Evolutionary conservation across 2,113 vertebrate genomes (phyloP), one percentile per base, ranked within the genome.

Genomic region (Periophthalmodon schlosseri): DNA sequence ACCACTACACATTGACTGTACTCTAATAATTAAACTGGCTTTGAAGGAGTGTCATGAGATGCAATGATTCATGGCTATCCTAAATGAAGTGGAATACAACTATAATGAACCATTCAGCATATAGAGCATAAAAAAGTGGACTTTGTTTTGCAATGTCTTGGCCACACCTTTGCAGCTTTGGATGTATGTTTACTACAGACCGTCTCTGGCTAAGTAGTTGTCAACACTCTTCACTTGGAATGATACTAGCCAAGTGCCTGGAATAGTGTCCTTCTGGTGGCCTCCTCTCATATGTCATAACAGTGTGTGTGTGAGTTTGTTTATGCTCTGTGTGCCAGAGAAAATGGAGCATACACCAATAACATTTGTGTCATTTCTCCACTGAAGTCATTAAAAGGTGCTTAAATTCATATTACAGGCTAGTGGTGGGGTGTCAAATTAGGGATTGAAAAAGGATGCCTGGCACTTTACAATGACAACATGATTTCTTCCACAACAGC

Each of bases 251-350:
- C 75, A 70, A 89, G 84, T 81, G 86, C 81, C 72, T 84, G 74
- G 78, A 87, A 88, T 88, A 87, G 68, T 74, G 77, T 86, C 78
- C 78, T 39, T 15, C 72, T 81, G 76, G 73, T 71, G 57, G 23
- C 57, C 73, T 83, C 56, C 20, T 91, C 86, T 91, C 87, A 28
- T 82, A 71, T 90, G 74, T 87, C 86, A 89, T 80, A 88, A 84
- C 83, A 84, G 77, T 70, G 61, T 81, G 61, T 81, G 78, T 83
- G 74, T 74, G 79, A 66, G 69, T 79, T 68, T 83, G 65, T 79
- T 83, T 81, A 74, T 67, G 76, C 46, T 21, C 39, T 0, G 63
- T 28, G 16, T 76, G 49, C 72, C 75, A 77, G 61, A 3, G n/a
- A 73, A 79, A 78, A 68, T 34, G 39, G 73, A 44, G 9, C 57